A percentile compares a stretch with the other conserved stretches of the same genome.
Evolutionary conservation across 2,113 vertebrate species (phyloP).

Genomic region (Tyto alba): DNA sequence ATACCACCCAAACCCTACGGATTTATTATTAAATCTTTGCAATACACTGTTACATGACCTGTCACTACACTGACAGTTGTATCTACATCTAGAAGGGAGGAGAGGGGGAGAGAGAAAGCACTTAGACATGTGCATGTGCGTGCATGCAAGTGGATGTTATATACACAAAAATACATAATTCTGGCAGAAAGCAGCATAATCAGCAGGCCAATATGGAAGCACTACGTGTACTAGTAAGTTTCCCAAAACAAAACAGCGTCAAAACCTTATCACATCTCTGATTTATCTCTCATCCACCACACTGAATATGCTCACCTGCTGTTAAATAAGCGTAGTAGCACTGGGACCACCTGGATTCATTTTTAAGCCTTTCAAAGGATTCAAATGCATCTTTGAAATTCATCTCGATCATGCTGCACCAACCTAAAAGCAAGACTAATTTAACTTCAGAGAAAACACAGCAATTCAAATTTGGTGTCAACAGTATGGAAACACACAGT

Average conservation of each 20-base stretch:
- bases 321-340: constrained; percentile 98
- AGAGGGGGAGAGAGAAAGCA: background rate
- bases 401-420: constrained; percentile 99
- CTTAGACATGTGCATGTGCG: background rate
- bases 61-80: background rate
- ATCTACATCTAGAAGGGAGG: no score
- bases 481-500: background rate
- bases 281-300: background rate
- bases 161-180: no score
- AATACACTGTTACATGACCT: background rate
- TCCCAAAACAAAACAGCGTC: background rate
- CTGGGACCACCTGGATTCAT: constrained; percentile 97
- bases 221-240: background rate
- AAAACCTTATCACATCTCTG: background rate
- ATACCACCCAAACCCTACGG: background rate
- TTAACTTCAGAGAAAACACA: background rate
- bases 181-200: background rate
- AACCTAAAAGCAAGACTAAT: constrained; percentile 75
- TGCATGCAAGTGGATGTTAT: background rate
- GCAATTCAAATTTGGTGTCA: background rate
- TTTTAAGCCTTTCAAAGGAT: constrained; percentile 93
- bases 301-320: constrained; percentile 75
- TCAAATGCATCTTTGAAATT: constrained; percentile 91
- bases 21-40: background rate
- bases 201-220: background rate